Conservation (phyloP, 2,113 vertebrate species). For the Lepidothrix coronata region DNA sequence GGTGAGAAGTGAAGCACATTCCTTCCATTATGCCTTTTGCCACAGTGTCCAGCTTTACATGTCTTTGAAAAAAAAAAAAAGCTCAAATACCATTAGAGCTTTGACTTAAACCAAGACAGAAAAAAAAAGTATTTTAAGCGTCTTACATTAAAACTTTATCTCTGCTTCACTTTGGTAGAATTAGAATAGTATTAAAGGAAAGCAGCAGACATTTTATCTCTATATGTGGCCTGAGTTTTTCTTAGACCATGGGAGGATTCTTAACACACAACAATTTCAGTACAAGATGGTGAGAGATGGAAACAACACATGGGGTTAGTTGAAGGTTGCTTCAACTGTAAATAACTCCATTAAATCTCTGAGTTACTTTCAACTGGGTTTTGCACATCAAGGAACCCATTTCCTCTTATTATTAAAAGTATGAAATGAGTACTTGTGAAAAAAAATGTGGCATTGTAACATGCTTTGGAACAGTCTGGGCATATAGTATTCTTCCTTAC, state of each 20-base stretch:
- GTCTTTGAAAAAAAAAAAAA: background rate
- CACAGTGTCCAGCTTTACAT: background rate
- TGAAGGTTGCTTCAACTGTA: background rate
- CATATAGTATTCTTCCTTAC: background rate
- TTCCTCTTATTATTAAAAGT: background rate
- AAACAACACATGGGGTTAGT: background rate
- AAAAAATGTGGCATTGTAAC: background rate
- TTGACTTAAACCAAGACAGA: background rate
- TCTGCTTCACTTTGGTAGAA: background rate
- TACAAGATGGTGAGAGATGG: background rate
- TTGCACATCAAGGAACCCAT: background rate
- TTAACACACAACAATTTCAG: background rate
- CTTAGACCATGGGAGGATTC: background rate
- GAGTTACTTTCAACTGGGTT: background rate
- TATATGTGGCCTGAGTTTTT: background rate
- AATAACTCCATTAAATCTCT: background rate
- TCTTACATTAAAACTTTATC: background rate
- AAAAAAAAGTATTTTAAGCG: background rate
- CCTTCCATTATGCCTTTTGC: conserved; percentile 49
- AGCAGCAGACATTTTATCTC: background rate
- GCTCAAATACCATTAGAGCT: background rate
- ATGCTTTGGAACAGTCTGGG: background rate
- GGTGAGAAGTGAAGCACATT: conserved; percentile 66
- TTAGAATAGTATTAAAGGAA: background rate
- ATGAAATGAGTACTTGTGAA: background rate